Conservation (phyloP, 2,888 invertebrate species). For the Epinotia nisella region DNA sequence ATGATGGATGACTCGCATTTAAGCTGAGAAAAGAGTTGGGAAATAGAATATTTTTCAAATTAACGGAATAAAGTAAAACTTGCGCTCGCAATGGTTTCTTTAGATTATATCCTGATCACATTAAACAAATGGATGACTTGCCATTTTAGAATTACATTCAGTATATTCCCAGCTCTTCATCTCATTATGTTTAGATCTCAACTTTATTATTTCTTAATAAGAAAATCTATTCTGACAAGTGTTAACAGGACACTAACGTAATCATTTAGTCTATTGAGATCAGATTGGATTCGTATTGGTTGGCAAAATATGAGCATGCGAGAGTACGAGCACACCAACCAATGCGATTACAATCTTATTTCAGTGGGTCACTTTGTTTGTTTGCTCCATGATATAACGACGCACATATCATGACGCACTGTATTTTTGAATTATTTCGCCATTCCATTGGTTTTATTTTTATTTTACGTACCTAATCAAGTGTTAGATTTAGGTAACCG, state of each 20-base stretch:
- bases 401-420: no score
- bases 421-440: not conserved
- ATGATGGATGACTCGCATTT: slow-evolving; percentile 51
- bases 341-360: not conserved
- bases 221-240: not conserved
- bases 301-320: not conserved
- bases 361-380: not conserved
- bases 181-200: not conserved
- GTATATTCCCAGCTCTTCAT: not conserved
- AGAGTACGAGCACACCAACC: not conserved
- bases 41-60: no score
- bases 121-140: not conserved
- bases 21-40: no score
- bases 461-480: not conserved
- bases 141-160: not conserved
- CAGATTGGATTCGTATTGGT: not conserved
- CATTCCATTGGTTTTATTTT: slow-evolving; percentile 9
- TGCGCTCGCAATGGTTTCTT: not conserved
- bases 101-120: no score
- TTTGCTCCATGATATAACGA: not conserved
- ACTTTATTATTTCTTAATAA: not conserved
- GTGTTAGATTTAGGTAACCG: not conserved
- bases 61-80: no score
- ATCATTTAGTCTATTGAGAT: not conserved
- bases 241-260: not conserved